Evolutionary conservation across 2,888 invertebrate genomes (phyloP).

Genomic region (Dysmachus trigonus): DNA sequence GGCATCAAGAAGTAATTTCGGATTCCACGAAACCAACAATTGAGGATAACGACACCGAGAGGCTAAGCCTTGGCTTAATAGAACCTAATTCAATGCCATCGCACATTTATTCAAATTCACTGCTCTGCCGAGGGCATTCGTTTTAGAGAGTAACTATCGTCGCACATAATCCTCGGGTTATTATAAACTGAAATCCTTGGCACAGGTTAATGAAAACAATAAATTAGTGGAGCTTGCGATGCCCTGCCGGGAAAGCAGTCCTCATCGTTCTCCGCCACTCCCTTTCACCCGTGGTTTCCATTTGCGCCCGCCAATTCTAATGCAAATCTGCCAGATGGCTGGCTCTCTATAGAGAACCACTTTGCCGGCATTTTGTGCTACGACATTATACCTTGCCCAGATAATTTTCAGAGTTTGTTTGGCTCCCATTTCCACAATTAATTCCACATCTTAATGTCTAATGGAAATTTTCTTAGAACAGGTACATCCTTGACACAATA

Average conservation of each 20-base stretch:
- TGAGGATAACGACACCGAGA: not conserved
- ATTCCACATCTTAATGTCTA: constrained; percentile 41
- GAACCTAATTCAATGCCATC: constrained; percentile 32
- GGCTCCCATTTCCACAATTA: constrained; percentile 33
- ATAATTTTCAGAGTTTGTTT: constrained; percentile 17
- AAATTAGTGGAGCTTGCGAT: constrained; percentile 31
- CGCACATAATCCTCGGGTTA: constrained; percentile 41
- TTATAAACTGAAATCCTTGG: constrained; percentile 39
- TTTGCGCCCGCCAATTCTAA: constrained; percentile 29
- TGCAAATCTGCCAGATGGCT: constrained; percentile 41
- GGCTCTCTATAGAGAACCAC: constrained; percentile 22
- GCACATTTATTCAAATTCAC: constrained; percentile 36
- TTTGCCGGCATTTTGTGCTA: constrained; percentile 3
- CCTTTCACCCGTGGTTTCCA: not conserved
- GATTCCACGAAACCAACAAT: constrained; percentile 40
- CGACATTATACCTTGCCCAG: constrained; percentile 12
- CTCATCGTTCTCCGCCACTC: not conserved
- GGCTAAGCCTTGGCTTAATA: constrained; percentile 25
- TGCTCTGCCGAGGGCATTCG: not conserved
- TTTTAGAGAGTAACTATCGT: constrained; percentile 37
- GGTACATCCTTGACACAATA: constrained; percentile 35
- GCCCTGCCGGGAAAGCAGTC: not conserved
- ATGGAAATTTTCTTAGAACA: constrained; percentile 20
- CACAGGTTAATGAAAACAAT: constrained; percentile 43
- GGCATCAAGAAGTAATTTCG: constrained; percentile 28